A percentile compares a stretch with the other conserved stretches of the same genome.
phyloP scores from a whole-genome alignment of 2,113 vertebrate genomes.

The Oreotrochilus melanogaster region DNA sequence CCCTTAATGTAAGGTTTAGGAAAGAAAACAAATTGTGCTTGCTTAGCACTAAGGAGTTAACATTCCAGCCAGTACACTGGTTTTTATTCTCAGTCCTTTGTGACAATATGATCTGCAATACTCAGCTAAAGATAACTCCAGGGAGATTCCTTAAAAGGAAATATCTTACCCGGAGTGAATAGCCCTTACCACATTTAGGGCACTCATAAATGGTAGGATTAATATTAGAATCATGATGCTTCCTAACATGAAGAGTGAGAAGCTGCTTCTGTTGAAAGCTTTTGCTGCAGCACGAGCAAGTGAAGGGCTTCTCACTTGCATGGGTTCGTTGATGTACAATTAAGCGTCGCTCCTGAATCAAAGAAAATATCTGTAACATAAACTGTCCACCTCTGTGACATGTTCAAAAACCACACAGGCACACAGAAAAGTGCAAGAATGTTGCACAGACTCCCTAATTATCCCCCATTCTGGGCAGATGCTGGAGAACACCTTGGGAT shows the following conservation, averaged over 20 bases:
- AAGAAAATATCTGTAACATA: not conserved
- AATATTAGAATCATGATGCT: not conserved
- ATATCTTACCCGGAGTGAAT: slow-evolving; percentile 54
- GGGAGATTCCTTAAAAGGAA: not conserved
- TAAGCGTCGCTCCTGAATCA: slow-evolving; percentile 34
- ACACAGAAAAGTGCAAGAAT: not conserved
- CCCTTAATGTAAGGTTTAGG: not conserved
- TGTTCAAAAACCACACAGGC: not conserved
- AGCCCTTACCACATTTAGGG: slow-evolving; percentile 43
- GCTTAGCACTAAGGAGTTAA: not conserved
- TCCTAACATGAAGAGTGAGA: slow-evolving; percentile 35
- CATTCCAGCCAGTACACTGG: not conserved
- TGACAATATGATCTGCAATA: not conserved
- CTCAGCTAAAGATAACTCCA: not conserved
- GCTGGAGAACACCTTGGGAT: not conserved
- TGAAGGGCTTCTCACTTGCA: slow-evolving; percentile 53
- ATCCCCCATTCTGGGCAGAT: not conserved
- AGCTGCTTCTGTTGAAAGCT: slow-evolving; percentile 56
- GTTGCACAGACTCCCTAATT: not conserved
- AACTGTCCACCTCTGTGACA: not conserved
- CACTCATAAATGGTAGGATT: not conserved
- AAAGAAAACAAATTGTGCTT: not conserved
- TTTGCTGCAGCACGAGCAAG: slow-evolving; percentile 48
- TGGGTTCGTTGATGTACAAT: slow-evolving; percentile 31
- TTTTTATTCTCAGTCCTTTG: not conserved